Evolutionary conservation across 2,888 invertebrate species (phyloP).

Genomic region (Leptinotarsa juncta): DNA sequence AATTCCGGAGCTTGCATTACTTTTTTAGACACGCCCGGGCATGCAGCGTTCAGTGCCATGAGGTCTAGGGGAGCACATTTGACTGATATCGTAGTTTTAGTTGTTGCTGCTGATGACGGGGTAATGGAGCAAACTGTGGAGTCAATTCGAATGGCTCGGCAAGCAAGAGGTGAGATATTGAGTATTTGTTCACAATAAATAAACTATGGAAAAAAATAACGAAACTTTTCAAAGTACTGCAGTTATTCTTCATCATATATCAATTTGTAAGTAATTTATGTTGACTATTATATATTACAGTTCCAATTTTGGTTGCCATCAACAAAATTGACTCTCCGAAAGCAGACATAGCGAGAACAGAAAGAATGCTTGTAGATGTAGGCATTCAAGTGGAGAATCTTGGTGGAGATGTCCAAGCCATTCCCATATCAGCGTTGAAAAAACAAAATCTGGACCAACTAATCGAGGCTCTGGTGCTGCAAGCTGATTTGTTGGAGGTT

Average conservation of each 20-base stretch:
- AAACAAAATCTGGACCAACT: conserved; percentile 81
- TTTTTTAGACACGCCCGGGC: conserved; percentile 98
- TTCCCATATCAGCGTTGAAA: conserved; percentile 92
- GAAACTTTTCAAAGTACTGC: too few species aligned
- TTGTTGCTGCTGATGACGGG: conserved; percentile 98
- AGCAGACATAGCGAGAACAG: conserved; percentile 87
- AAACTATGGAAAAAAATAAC: background rate
- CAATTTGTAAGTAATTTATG: too few species aligned
- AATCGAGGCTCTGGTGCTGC: conserved; percentile 84
- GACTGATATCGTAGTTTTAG: conserved; percentile 94
- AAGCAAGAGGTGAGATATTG: conserved; percentile 73
- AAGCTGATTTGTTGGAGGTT: conserved; percentile 90
- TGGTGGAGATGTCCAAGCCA: conserved; percentile 92
- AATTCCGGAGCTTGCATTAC: conserved; percentile 83
- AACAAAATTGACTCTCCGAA: conserved; percentile 97
- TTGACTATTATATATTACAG: conserved; percentile 64
- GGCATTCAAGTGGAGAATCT: conserved; percentile 87
- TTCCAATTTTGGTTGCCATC: conserved; percentile 95
- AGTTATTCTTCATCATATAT: too few species aligned
- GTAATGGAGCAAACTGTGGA: conserved; percentile 98
- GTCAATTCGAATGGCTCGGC: conserved; percentile 86
- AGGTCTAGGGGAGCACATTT: conserved; percentile 91
- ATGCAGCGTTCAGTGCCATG: conserved; percentile 97
- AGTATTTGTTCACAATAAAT: background rate
- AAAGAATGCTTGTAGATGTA: conserved; percentile 79